phyloP scores from a whole-genome alignment of 2,113 vertebrate genomes.

The Azemiops feae region DNA sequence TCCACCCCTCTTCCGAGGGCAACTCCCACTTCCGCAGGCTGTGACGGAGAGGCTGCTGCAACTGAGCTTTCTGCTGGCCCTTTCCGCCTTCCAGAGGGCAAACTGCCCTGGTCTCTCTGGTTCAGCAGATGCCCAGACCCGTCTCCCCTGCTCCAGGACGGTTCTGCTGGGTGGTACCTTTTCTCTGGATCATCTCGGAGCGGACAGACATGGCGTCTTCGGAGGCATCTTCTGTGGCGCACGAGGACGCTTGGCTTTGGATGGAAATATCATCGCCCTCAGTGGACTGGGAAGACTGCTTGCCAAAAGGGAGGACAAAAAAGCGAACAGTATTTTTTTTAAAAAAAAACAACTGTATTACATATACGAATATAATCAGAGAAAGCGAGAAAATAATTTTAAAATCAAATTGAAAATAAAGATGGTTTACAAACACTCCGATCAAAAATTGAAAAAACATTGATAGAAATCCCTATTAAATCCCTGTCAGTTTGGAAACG shows the following conservation, averaged over 20 bases:
- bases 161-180: constrained; percentile 49
- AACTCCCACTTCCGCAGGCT: not conserved
- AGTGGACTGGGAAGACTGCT: constrained; percentile 77
- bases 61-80: accelerated
- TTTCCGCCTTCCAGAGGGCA: not conserved
- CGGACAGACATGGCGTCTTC: constrained; percentile 76
- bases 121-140: not conserved
- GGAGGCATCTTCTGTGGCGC: constrained; percentile 63
- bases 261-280: constrained; percentile 72
- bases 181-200: constrained; percentile 79
- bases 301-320: not conserved
- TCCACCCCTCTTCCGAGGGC: not conserved
- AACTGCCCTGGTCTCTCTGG: not conserved
- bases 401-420: not conserved
- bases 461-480: not conserved
- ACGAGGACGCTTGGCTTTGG: constrained; percentile 73
- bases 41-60: not conserved
- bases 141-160: no score
- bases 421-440: not conserved
- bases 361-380: not conserved
- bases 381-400: not conserved
- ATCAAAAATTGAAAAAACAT: not conserved
- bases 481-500: not conserved
- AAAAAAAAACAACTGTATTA: not conserved
- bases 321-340: not conserved